Evolutionary conservation across 2,888 invertebrate genomes (phyloP).

Genomic region (Harpagoxenus sublaevis): DNA sequence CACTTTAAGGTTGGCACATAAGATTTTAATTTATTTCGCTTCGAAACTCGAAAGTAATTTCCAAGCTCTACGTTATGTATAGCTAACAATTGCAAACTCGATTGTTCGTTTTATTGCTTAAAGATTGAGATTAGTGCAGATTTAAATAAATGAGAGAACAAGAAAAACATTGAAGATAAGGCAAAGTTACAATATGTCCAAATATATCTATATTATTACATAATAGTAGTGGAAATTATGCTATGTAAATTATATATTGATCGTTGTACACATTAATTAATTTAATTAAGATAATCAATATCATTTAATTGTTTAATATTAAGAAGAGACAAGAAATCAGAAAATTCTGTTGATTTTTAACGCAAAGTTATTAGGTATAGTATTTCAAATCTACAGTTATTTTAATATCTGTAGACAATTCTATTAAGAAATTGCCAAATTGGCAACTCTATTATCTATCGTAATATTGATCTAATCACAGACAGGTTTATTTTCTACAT

Average conservation of each 20-base stretch:
- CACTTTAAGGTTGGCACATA: constrained; percentile 22
- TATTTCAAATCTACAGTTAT: background rate
- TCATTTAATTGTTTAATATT: background rate
- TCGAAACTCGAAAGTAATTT: background rate
- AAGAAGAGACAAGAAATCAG: background rate
- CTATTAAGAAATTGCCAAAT: background rate
- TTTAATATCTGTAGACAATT: background rate
- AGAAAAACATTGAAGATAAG: background rate
- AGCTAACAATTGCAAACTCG: constrained; percentile 12
- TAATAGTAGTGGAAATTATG: background rate
- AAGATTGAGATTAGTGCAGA: background rate
- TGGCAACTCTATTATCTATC: background rate
- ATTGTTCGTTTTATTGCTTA: background rate
- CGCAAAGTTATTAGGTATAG: background rate
- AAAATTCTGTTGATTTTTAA: background rate
- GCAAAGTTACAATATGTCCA: background rate
- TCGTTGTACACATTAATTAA: background rate
- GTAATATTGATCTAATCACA: background rate
- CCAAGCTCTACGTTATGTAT: background rate
- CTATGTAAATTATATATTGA: background rate
- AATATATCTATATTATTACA: background rate
- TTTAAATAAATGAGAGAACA: background rate
- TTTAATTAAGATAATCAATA: background rate
- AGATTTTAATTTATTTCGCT: constrained; percentile 43
- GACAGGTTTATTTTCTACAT: background rate